A percentile compares a stretch with the other conserved stretches of the same genome.
Evolutionary conservation across 2,113 vertebrate species (phyloP).

Genomic region (Trochalopteron elliotii): DNA sequence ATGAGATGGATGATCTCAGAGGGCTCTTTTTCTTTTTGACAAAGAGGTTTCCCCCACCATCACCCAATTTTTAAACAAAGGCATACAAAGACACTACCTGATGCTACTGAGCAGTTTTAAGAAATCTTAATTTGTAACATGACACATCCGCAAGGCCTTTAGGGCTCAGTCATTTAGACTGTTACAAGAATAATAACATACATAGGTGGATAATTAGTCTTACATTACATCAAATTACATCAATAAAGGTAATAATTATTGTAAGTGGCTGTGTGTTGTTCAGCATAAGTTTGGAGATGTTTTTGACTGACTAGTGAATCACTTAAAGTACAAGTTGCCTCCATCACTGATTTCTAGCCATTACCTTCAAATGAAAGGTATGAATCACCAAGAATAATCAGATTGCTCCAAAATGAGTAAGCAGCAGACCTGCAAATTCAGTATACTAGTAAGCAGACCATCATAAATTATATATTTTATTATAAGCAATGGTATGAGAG

Average conservation of each 20-base stretch:
- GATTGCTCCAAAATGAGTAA: neutral
- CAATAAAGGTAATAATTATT: neutral
- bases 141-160: slow-evolving; percentile 40
- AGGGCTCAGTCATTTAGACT: slow-evolving; percentile 38
- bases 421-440: neutral
- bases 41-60: slow-evolving; percentile 1
- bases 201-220: slow-evolving; percentile 62
- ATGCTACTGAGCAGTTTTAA: slow-evolving; percentile 45
- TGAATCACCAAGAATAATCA: slow-evolving; percentile 16
- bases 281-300: slow-evolving; percentile 12
- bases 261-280: slow-evolving; percentile 1
- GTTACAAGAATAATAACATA: slow-evolving; percentile 48
- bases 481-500: neutral
- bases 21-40: slow-evolving; percentile 44
- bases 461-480: neutral
- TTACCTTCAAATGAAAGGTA: slow-evolving; percentile 28
- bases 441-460: neutral
- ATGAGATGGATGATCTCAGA: slow-evolving; percentile 67
- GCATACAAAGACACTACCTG: slow-evolving; percentile 1
- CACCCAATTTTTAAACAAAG: slow-evolving; percentile 51
- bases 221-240: slow-evolving; percentile 1
- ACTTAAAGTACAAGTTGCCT: slow-evolving; percentile 18
- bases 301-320: slow-evolving; percentile 41
- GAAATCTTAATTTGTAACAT: slow-evolving; percentile 63
- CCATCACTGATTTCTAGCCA: neutral